phyloP scores from a whole-genome alignment of 2,797 vertebrate species.

The Acipenser oxyrinchus region DNA sequence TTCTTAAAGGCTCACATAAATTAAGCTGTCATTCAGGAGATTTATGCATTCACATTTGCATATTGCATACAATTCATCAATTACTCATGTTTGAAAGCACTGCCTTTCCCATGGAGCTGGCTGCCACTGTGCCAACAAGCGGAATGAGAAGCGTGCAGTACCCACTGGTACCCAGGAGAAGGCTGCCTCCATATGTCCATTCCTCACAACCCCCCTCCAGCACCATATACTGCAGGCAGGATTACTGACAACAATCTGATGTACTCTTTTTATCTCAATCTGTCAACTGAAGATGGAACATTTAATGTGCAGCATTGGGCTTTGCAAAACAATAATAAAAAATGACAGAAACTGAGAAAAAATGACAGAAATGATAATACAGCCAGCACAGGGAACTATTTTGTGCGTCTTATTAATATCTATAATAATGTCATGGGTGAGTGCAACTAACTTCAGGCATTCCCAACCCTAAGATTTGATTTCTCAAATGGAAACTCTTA shows the following conservation, averaged over 20 bases:
- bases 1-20: slow-evolving; percentile 71
- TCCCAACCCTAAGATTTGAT: too few species aligned
- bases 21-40: slow-evolving; percentile 72
- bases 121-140: slow-evolving; percentile 55
- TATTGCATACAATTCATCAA: slow-evolving; percentile 70
- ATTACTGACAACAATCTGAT: slow-evolving; percentile 13
- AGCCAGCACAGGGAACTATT: background rate
- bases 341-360: background rate
- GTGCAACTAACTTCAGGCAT: too few species aligned
- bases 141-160: slow-evolving; percentile 28
- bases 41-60: slow-evolving; percentile 71
- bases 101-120: slow-evolving; percentile 51
- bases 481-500: too few species aligned
- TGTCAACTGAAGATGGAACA: slow-evolving; percentile 20
- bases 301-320: background rate
- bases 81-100: slow-evolving; percentile 74
- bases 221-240: slow-evolving; percentile 1
- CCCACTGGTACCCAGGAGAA: slow-evolving; percentile 44
- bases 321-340: background rate
- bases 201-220: slow-evolving; percentile 14
- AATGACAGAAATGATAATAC: slow-evolving; percentile 4
- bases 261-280: slow-evolving; percentile 20
- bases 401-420: too few species aligned
- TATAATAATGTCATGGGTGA: too few species aligned
- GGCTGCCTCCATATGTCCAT: slow-evolving; percentile 55